Base-by-base conservation (phyloP, 2,113 vertebrate species). In the Pterocles gutturalis region DNA sequence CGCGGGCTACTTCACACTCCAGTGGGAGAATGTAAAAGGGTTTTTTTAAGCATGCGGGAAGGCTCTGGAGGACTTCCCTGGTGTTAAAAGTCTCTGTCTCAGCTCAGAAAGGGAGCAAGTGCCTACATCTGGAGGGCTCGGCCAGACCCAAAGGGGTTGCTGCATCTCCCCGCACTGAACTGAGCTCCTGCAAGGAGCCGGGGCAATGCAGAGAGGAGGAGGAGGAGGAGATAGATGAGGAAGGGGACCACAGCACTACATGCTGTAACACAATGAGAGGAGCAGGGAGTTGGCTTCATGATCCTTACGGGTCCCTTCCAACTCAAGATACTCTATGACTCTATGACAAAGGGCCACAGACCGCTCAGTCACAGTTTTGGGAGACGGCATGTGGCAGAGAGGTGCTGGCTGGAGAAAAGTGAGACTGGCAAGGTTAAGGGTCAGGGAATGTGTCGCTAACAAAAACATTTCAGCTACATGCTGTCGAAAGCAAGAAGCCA, bases 111-210 rank as follows among this genome's bases (percentile, higher is more conserved):
- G 38, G 49, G 22, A 71, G 51, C 0, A 13, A 71, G 41, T 5
- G 24, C 17, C 10, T 17, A n/a, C 29, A 15, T 57, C 48, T 13
- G 25, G 36, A 10, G 34, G 49, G 61, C 33, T 70, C 0, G 0
- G 29, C 5, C 31, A 29, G 24, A 61, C 26, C 34, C 81, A 84
- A 36, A 65, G 17, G 5, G 5, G 10, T 6, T 83, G 43, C 20
- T 29, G 18, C 5, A 0, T 13, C 49, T 90, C 53, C 22, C 66
- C 81, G 43, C 0, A 0, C 45, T 48, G 49, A 69, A 48, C 1
- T 28, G 54, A 84, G 45, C 11, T 80, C 66, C 75, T 34, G 21
- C 46, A 70, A 55, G 9, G 8, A 81, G 9, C 57, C 26, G 41
- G 14, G 38, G n/a, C 43, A 87, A 77, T 0, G 1, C 43, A 38